Percentiles rank a stretch among this genome's conserved stretches.
Evolutionary conservation across 2,113 vertebrate species (phyloP).

Genomic region (Aldabrachelys gigantea): DNA sequence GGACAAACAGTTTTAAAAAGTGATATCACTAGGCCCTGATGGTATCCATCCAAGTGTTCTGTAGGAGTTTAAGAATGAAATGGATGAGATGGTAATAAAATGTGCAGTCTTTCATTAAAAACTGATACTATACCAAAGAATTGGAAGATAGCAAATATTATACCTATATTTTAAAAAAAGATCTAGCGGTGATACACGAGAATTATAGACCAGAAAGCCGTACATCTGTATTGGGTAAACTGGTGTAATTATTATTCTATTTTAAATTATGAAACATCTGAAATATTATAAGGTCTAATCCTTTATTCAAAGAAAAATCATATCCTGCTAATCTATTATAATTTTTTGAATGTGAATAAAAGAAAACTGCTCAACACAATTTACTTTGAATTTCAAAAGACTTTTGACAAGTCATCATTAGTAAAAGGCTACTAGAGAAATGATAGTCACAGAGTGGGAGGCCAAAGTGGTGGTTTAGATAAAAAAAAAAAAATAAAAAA

Average conservation of each 20-base stretch:
- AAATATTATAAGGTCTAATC: background rate
- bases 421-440: background rate
- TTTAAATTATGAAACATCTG: background rate
- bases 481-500: background rate
- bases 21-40: background rate
- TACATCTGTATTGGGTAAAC: background rate
- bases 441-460: background rate
- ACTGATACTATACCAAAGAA: background rate
- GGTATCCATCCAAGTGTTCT: too few relatives aligned
- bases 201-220: background rate
- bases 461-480: background rate
- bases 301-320: background rate
- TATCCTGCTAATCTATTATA: background rate
- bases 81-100: too few relatives aligned
- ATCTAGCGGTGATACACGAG: background rate
- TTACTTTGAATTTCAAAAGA: background rate
- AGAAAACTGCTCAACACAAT: background rate
- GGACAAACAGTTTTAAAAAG: fast-evolving
- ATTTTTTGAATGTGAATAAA: background rate
- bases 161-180: background rate
- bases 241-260: too few relatives aligned
- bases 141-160: background rate
- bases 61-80: too few relatives aligned
- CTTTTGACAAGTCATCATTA: background rate
- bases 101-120: fast-evolving